A percentile compares a stretch with the other conserved stretches of the same genome.
phyloP scores from a whole-genome alignment of 2,797 vertebrate genomes.

The Bradypodion pumilum region DNA sequence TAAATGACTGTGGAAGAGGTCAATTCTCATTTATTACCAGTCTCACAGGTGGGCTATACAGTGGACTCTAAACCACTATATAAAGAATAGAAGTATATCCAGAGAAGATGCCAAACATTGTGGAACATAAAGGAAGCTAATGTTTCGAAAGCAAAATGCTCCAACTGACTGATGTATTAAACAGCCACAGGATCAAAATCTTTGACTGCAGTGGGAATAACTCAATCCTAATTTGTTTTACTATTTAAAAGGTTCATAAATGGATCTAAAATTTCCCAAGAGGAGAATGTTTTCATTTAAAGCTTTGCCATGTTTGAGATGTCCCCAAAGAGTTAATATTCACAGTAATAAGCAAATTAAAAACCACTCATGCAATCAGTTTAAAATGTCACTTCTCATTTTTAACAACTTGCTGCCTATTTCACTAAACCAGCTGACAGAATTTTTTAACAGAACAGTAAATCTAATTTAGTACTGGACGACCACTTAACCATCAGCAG shows the following conservation, averaged over 20 bases:
- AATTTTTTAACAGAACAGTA: conserved; percentile 49
- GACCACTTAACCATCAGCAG: conserved; percentile 20
- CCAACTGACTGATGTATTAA: neutral
- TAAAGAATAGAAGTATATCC: neutral
- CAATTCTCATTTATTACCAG: neutral
- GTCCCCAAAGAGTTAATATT: conserved; percentile 58
- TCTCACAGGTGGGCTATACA: neutral
- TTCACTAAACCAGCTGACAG: conserved; percentile 64
- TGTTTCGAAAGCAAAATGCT: neutral
- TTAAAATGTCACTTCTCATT: conserved; percentile 62
- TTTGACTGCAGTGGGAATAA: neutral
- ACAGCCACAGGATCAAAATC: neutral
- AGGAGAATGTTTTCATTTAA: conserved; percentile 12
- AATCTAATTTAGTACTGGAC: conserved; percentile 57
- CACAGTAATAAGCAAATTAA: conserved; percentile 52
- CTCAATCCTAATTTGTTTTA: neutral
- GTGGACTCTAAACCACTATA: neutral
- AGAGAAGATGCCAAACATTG: neutral
- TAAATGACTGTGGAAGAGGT: neutral
- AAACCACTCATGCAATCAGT: conserved; percentile 47
- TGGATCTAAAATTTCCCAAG: conserved; percentile 10
- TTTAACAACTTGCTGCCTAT: conserved; percentile 58
- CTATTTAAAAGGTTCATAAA: neutral
- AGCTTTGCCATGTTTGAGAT: conserved; percentile 41
- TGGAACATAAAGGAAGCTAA: neutral